Base-by-base conservation (phyloP, 1,140 invertebrate species). In the Sitobion miscanthi region DNA sequence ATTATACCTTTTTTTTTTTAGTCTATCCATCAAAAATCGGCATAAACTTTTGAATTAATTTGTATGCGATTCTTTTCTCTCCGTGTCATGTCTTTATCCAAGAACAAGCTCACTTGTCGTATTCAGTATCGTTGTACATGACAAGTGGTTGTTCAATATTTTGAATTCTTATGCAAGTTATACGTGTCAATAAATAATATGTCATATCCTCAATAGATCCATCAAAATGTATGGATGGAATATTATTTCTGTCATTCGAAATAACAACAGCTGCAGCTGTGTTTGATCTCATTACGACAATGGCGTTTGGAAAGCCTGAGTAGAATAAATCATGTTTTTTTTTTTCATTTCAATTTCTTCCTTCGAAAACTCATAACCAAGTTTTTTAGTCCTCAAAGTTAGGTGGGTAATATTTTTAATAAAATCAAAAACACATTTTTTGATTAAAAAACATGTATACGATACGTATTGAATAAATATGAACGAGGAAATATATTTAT, bases 141-240 rank as follows among this genome's bases (percentile, higher is more conserved):
- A 83, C 77, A 83, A 83, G 77, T 83, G 77, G 35, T 83, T 38
- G 2, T 82, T 82, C n/a, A 38, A 82, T 38, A 38, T 35, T 38
- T 38, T 83, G 2, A 83, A 83, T 38, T 83, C 35, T 38, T 21
- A 35, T 35, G 77, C 77, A 38, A 83, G 77, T 83, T 83, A 35
- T 77, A n/a, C 5, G 62, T 77, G 62, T 77, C 62, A 77, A 77
- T 77, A 77, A 77, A 77, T n/a, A 77, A 77, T n/a, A 77, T 77
- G 62, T 77, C 62, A 77, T 77, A 77, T n/a, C 62, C 35, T 38
- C 35, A 38, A 83, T 83, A 83, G 20, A 83, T 83, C 77, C 77
- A 83, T 83, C 35, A 38, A 83, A 20, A 83, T 17, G 77, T 83
- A 38, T 83, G 23, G 77, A 83, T 38, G 77, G 77, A 38, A 83